Percentiles rank a stretch among this genome's conserved stretches.
phyloP scores from a whole-genome alignment of 2,888 invertebrate genomes.

The Orgyia antiqua region DNA sequence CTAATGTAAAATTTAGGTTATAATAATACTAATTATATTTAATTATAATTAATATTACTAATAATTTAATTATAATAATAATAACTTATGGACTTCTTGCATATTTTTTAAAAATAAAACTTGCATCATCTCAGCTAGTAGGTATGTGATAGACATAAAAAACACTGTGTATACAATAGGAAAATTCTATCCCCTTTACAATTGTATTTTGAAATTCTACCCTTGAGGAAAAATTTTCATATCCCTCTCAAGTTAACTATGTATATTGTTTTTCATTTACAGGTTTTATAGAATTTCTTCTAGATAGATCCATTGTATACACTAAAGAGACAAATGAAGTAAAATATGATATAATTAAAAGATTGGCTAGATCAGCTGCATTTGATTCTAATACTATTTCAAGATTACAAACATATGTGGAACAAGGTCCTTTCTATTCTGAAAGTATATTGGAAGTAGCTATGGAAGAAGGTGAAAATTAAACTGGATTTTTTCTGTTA shows the following conservation, averaged over 20 bases:
- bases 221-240: neutral
- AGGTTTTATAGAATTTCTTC: conserved; percentile 87
- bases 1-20: too few species aligned
- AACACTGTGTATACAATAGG: too few species aligned
- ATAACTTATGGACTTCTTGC: too few species aligned
- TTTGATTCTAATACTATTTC: conserved; percentile 80
- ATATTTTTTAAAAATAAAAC: too few species aligned
- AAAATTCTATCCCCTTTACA: too few species aligned
- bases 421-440: conserved; percentile 88
- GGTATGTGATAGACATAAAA: too few species aligned
- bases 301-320: conserved; percentile 84
- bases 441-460: conserved; percentile 85
- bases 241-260: neutral
- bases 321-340: conserved; percentile 84
- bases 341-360: conserved; percentile 85
- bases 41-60: too few species aligned
- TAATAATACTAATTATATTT: too few species aligned
- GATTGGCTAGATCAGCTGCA: conserved; percentile 75
- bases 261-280: conserved; percentile 22
- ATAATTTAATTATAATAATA: too few species aligned
- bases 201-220: neutral
- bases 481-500: conserved; percentile 3
- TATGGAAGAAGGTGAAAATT: conserved; percentile 80
- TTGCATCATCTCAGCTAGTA: too few species aligned
- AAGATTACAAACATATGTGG: conserved; percentile 83